Percentiles rank a stretch among this genome's conserved stretches.
phyloP scores from a whole-genome alignment of 2,888 invertebrate species.

The Minunthozetes semirufus region DNA sequence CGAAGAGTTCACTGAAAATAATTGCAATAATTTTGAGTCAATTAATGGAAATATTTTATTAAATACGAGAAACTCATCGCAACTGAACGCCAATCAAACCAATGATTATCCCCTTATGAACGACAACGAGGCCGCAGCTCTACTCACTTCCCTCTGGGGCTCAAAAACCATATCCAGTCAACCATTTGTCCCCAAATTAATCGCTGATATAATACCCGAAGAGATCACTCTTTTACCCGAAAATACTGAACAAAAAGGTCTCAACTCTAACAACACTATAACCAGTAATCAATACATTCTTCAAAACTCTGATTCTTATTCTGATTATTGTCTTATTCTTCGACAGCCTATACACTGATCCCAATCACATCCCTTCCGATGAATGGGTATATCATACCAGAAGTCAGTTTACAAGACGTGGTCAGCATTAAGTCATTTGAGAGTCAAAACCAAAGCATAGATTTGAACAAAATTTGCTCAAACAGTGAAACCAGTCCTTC shows the following conservation, averaged over 20 bases:
- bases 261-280: not conserved
- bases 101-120: constrained; percentile 15
- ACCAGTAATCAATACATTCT: not conserved
- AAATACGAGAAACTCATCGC: not conserved
- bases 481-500: not conserved
- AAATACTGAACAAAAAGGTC: not conserved
- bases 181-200: not conserved
- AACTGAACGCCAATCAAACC: not conserved
- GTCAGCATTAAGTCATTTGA: not conserved
- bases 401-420: not conserved
- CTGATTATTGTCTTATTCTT: not conserved
- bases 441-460: not conserved
- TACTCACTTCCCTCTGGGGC: constrained; percentile 28
- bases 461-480: not conserved
- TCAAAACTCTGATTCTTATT: not conserved
- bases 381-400: not conserved
- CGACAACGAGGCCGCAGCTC: constrained; percentile 26
- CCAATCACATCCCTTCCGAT: not conserved
- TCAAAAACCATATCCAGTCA: not conserved
- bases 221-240: not conserved
- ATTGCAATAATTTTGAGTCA: not conserved
- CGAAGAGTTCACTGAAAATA: not conserved
- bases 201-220: not conserved
- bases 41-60: not conserved
- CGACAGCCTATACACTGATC: constrained; percentile 6